Conservation (phyloP, 2,797 vertebrate genomes). For the Rhinichthys osculus region DNA sequence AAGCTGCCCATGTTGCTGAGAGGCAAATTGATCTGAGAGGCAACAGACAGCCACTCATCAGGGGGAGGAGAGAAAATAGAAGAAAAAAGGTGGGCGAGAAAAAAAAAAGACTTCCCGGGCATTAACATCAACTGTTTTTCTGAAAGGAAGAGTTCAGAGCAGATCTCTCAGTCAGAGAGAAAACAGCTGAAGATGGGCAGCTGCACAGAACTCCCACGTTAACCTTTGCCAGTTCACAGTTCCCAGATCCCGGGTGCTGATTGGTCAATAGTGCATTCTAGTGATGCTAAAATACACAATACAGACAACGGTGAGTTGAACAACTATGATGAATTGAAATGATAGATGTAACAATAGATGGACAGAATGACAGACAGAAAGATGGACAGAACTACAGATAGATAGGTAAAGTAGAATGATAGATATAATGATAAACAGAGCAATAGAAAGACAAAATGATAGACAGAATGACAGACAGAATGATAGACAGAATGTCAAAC, state of each 20-base stretch:
- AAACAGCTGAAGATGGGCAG: slow-evolving; percentile 49
- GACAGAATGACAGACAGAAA: not conserved
- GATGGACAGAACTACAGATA: too few relatives aligned
- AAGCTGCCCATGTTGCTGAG: slow-evolving; percentile 32
- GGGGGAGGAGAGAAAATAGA: slow-evolving; percentile 22
- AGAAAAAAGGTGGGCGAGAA: slow-evolving; percentile 6
- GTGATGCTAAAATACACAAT: not conserved
- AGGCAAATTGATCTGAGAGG: slow-evolving; percentile 40
- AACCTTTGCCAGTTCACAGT: not conserved
- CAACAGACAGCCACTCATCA: slow-evolving; percentile 35
- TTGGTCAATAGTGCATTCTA: not conserved
- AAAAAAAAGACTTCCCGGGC: slow-evolving; percentile 34
- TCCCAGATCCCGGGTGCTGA: not conserved
- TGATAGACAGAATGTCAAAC: too few relatives aligned
- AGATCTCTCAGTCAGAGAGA: slow-evolving; percentile 48
- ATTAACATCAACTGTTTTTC: slow-evolving; percentile 33
- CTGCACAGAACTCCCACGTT: slow-evolving; percentile 49
- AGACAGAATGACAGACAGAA: too few relatives aligned
- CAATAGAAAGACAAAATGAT: too few relatives aligned
- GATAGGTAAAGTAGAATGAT: not conserved
- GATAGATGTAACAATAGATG: not conserved
- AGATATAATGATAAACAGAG: too few relatives aligned
- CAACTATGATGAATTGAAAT: not conserved
- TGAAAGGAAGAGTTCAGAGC: slow-evolving; percentile 6
- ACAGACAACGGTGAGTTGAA: not conserved